Evolutionary conservation across 35 echinoderm and acorn worm species (phyloP), one percentile per base, ranked within the genome.

Genomic region (Ophiothrix spiculata): DNA sequence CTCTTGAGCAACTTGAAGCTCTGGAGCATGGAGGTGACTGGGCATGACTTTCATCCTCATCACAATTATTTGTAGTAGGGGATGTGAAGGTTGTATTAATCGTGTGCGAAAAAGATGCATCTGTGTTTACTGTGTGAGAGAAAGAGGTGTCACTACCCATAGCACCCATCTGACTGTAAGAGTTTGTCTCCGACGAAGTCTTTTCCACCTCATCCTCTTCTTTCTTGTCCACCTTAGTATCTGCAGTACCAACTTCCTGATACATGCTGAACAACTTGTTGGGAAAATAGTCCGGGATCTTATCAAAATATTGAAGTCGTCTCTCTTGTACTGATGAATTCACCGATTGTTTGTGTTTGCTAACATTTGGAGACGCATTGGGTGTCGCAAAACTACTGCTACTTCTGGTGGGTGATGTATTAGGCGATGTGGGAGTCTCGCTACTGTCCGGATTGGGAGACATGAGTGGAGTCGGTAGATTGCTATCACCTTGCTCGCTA

Each of bases 201-300:
- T 36, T 39, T 32, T 84, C 56, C 29, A 64, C 40, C 35, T 84
- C 81, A 36, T 49, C 38, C 37, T 60, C 69, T 64, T 63, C 54
- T 2, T 1, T 33, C 81, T 84, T 39, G n/a, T n/a, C n/a, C n/a
- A n/a, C n/a, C n/a, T n/a, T n/a, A n/a, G n/a, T n/a, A 33, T 84
- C 54, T 3, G 63, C 32, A 25, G 34, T 84, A 29, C 81, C 63
- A 25, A 84, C 69, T 13, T 84, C 81, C 32, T 84, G 81, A 36
- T 84, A 84, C 81, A 84, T 84, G 29, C 60, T 69, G 23, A 69
- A 69, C 32, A 64, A 56, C 36, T 84, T 84, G 35, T 32, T 60
- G 17, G 63, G 31, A 64, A 84, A 84, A 64, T 84, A 84, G 36
- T 84, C 81, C 2, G 81, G 81, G 31, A 84, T 84, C 34, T 84